These are phyloP conservation scores for Globodera rostochiensis DNA, from an alignment of 1,140 invertebrate species.

Conservation along the genomic window DNA sequence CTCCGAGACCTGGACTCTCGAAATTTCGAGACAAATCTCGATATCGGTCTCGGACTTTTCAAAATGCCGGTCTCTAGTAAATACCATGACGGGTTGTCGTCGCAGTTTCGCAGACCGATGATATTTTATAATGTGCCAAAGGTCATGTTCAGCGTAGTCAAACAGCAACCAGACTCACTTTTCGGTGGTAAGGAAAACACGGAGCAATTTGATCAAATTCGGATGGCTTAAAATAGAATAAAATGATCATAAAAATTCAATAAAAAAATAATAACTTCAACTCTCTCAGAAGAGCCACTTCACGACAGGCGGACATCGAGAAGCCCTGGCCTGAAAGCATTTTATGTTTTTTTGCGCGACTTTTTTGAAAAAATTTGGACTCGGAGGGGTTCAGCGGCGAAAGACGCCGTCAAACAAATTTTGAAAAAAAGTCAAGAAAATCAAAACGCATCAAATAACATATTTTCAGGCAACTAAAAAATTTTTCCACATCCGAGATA, in stretches of 20 bases:
- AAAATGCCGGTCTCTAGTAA: too few relatives aligned
- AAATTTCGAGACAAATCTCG: too few relatives aligned
- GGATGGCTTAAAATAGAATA: constrained; percentile 54
- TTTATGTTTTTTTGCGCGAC: too few relatives aligned
- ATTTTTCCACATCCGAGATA: too few relatives aligned
- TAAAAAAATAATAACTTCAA: constrained; percentile 76
- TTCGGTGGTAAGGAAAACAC: constrained; percentile 92
- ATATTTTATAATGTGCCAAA: constrained; percentile 99
- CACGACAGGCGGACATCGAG: constrained; percentile 98
- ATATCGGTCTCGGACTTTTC: too few relatives aligned
- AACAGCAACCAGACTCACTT: constrained; percentile 81
- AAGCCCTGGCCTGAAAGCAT: constrained; percentile 72
- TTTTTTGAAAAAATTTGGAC: too few relatives aligned
- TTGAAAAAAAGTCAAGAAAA: not conserved
- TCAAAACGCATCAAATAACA: not conserved
- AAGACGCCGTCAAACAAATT: too few relatives aligned
- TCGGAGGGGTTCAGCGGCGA: too few relatives aligned
- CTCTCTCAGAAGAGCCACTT: constrained; percentile 97
- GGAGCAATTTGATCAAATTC: constrained; percentile 73
- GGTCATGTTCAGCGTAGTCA: constrained; percentile 98
- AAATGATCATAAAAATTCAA: constrained; percentile 7
- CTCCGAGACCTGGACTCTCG: too few relatives aligned
- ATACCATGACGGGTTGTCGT: constrained; percentile 77
- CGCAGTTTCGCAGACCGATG: constrained; percentile 96
- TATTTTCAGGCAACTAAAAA: too few relatives aligned